phyloP scores from a whole-genome alignment of 2,797 vertebrate genomes.

The Sciurus carolinensis region DNA sequence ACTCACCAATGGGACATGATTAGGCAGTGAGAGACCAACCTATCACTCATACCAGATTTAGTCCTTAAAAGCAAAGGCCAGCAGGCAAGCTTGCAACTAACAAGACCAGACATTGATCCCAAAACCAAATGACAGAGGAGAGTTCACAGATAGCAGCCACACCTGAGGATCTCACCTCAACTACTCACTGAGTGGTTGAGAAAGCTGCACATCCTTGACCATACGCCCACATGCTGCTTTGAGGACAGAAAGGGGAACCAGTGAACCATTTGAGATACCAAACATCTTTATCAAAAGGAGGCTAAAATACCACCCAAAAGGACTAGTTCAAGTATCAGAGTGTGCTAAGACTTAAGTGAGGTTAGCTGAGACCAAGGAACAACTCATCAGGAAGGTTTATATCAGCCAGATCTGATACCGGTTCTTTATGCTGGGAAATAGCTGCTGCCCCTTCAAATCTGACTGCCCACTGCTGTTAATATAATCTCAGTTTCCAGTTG shows the following conservation, averaged over 20 bases:
- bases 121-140: not conserved
- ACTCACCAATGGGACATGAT: not conserved
- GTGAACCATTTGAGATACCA: not conserved
- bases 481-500: conserved; percentile 88
- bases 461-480: conserved; percentile 87
- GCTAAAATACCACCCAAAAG: not conserved
- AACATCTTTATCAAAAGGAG: not conserved
- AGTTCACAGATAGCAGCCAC: not conserved
- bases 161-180: not conserved
- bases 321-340: not conserved
- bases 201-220: not conserved
- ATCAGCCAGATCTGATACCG: conserved; percentile 93
- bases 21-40: not conserved
- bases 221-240: not conserved
- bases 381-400: conserved; percentile 90
- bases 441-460: conserved; percentile 93
- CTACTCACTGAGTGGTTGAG: no score
- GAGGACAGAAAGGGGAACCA: not conserved
- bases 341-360: not conserved
- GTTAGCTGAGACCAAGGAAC: conserved; percentile 81
- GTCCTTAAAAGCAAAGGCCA: not conserved
- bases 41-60: not conserved
- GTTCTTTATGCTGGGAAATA: conserved; percentile 89
- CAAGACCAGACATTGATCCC: not conserved
- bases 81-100: not conserved